A percentile compares a stretch with the other conserved stretches of the same genome.
These are phyloP conservation scores for Ostrea denselamellosa DNA, from an alignment of 1,140 invertebrate species.

Conservation along the genomic window DNA sequence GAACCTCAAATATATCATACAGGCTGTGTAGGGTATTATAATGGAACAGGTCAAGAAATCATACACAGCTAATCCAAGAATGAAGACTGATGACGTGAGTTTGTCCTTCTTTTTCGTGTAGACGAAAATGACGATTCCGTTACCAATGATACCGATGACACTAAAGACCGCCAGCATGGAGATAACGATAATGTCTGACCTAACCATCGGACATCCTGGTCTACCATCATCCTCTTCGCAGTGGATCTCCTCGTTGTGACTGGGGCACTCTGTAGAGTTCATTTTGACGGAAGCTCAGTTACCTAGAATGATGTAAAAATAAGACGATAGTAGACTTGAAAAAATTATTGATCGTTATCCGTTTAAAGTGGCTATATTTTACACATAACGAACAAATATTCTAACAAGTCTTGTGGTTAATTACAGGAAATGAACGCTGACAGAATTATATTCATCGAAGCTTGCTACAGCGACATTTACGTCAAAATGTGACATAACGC, in stretches of 20 bases:
- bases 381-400: neutral
- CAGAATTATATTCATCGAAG: no score
- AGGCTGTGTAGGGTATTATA: slow-evolving; percentile 74
- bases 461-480: no score
- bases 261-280: neutral
- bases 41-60: slow-evolving; percentile 75
- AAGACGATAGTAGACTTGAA: neutral
- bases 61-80: slow-evolving; percentile 74
- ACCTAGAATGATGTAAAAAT: neutral
- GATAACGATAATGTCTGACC: slow-evolving; percentile 53
- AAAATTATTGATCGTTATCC: neutral
- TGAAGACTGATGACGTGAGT: slow-evolving; percentile 75
- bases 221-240: neutral
- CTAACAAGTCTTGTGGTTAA: neutral
- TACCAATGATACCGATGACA: slow-evolving; percentile 74
- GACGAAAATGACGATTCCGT: slow-evolving; percentile 76
- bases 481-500: no score
- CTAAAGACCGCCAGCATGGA: slow-evolving; percentile 69
- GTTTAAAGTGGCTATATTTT: neutral
- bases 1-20: slow-evolving; percentile 67
- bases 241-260: neutral
- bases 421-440: no score
- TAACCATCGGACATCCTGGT: neutral
- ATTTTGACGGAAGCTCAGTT: neutral
- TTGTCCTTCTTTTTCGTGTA: slow-evolving; percentile 75